phyloP scores from a whole-genome alignment of 2,797 vertebrate genomes.

The Alcedo quadribrachys region DNA sequence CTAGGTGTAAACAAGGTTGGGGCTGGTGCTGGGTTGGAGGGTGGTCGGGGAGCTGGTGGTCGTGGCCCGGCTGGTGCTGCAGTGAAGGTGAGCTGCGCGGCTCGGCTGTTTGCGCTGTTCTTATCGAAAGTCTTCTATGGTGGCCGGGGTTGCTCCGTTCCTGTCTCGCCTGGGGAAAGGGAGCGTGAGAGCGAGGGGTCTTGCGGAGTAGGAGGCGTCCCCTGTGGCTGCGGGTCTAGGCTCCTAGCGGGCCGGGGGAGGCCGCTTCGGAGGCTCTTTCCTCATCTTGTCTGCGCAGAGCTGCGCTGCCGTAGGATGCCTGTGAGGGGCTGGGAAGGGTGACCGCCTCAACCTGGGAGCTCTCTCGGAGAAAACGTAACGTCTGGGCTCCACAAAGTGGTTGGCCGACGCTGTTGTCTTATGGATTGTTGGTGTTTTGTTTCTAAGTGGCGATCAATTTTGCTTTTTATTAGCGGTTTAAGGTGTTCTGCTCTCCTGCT shows the following conservation, averaged over 20 bases:
- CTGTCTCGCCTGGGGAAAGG: too few relatives aligned
- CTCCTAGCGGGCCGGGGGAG: too few relatives aligned
- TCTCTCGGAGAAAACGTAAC: rapidly evolving
- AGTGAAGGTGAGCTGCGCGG: conserved; percentile 86
- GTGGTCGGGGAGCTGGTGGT: conserved; percentile 74
- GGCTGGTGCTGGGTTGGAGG: conserved; percentile 75
- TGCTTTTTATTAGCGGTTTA: not conserved
- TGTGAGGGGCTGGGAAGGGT: too few relatives aligned
- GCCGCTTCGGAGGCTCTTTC: not conserved
- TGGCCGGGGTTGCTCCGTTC: not conserved
- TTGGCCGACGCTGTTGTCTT: too few relatives aligned
- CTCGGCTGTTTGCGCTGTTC: too few relatives aligned
- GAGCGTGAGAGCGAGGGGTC: too few relatives aligned
- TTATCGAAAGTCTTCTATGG: not conserved
- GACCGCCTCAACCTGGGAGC: not conserved
- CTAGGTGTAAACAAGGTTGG: conserved; percentile 85
- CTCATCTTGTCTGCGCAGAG: too few relatives aligned
- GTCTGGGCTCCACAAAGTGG: not conserved
- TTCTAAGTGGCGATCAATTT: rapidly evolving
- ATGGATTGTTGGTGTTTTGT: rapidly evolving
- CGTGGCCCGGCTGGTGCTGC: conserved; percentile 77
- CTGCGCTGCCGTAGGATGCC: not conserved
- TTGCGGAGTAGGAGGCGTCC: rapidly evolving
- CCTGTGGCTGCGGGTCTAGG: too few relatives aligned
- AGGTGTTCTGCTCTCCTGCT: not conserved